Evolutionary conservation across 2,888 invertebrate species (phyloP).

Genomic region (Acleris holmiana): DNA sequence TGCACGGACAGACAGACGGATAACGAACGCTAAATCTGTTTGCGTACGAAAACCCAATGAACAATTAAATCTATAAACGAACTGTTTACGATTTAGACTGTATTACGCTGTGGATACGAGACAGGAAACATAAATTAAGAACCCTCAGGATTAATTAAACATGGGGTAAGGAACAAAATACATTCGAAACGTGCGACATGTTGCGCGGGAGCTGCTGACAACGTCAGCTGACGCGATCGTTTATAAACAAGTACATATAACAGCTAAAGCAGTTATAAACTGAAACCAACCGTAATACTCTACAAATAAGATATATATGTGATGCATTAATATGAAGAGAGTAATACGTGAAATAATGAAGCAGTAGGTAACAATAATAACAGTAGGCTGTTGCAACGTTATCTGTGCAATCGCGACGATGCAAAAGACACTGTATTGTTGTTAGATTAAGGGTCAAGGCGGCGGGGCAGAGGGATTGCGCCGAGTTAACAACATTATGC

Average conservation of each 20-base stretch:
- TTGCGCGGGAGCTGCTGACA: slow-evolving; percentile 37
- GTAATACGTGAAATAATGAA: slow-evolving; percentile 33
- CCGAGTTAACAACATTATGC: slow-evolving; percentile 61
- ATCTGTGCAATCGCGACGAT: slow-evolving; percentile 21
- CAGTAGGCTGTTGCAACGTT: slow-evolving; percentile 40
- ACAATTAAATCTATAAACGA: too few species aligned
- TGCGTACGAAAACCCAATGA: too few species aligned
- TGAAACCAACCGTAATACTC: neutral
- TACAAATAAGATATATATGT: neutral
- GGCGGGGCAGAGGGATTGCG: slow-evolving; percentile 48
- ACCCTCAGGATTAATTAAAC: slow-evolving; percentile 9
- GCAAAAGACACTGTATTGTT: slow-evolving; percentile 48
- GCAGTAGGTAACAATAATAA: slow-evolving; percentile 55
- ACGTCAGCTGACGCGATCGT: slow-evolving; percentile 36
- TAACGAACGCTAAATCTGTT: too few species aligned
- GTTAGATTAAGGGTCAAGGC: slow-evolving; percentile 47
- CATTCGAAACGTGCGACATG: slow-evolving; percentile 16
- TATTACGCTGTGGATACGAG: neutral
- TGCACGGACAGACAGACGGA: too few species aligned
- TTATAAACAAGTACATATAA: neutral
- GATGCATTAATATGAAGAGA: slow-evolving; percentile 7
- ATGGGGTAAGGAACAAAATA: slow-evolving; percentile 5
- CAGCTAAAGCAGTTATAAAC: neutral
- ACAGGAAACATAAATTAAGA: neutral
- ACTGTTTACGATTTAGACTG: too few species aligned